A percentile compares a stretch with the other conserved stretches of the same genome.
Evolutionary conservation across 2,113 vertebrate species (phyloP).

Genomic region (Cnemophilus loriae): DNA sequence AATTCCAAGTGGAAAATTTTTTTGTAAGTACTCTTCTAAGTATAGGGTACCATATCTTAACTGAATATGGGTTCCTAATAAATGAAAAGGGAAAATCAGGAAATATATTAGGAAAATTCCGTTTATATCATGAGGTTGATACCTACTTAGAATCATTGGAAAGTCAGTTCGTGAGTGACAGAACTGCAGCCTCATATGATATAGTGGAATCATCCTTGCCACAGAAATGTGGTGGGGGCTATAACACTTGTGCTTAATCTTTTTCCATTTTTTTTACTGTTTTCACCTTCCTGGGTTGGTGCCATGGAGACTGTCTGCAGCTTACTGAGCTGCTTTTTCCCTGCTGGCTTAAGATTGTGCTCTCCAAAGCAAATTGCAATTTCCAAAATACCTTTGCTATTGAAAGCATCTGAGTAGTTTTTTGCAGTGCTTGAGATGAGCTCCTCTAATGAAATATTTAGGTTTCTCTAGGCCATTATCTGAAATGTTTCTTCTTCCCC

Average conservation of each 20-base stretch:
- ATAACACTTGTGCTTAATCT: not conserved
- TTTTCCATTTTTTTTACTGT: not conserved
- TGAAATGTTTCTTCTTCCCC: not conserved
- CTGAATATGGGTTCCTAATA: not conserved
- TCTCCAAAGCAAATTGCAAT: not conserved
- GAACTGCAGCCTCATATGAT: not conserved
- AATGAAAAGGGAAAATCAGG: not conserved
- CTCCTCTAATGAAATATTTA: constrained; percentile 38
- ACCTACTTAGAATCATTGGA: not conserved
- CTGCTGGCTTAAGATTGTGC: not conserved
- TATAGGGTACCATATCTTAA: not conserved
- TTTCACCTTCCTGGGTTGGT: not conserved
- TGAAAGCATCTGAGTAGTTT: not conserved
- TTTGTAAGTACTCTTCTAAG: constrained; percentile 74
- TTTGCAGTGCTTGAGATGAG: not conserved
- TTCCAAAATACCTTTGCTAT: not conserved
- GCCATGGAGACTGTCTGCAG: not conserved
- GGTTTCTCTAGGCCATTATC: not conserved
- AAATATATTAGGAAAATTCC: not conserved
- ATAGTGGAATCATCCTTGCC: not conserved
- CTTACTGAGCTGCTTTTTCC: not conserved
- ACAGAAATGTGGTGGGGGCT: not conserved
- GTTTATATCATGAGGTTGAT: not conserved
- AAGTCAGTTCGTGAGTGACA: not conserved
- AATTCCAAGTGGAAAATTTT: constrained; percentile 90